Evolutionary conservation across 2,113 vertebrate species (phyloP).

Genomic region (Polyodon spathula): DNA sequence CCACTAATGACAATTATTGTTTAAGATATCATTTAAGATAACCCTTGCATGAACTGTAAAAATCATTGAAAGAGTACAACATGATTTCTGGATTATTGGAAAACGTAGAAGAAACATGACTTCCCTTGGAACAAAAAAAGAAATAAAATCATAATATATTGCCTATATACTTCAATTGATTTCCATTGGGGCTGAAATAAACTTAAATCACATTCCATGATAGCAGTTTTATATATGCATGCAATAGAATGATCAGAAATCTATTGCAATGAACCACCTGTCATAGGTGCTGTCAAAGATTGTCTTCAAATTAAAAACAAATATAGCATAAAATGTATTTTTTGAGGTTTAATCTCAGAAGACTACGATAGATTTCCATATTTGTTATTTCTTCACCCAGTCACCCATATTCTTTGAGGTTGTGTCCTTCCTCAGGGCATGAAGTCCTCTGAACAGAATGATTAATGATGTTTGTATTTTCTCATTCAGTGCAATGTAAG

Average conservation of each 20-base stretch:
- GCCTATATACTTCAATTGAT: too few species aligned
- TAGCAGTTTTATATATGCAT: too few species aligned
- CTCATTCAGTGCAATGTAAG: not conserved
- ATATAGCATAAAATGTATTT: too few species aligned
- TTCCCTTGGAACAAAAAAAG: not conserved
- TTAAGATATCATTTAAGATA: too few species aligned
- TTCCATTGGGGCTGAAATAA: too few species aligned
- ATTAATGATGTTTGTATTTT: not conserved
- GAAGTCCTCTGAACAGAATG: conserved; percentile 5
- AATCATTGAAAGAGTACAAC: not conserved
- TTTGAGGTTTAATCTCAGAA: not conserved
- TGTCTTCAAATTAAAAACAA: too few species aligned
- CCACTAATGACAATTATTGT: not conserved
- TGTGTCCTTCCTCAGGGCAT: not conserved
- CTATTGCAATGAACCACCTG: too few species aligned
- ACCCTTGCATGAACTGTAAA: not conserved
- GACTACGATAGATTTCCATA: not conserved
- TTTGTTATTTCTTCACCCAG: not conserved
- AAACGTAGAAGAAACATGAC: conserved; percentile 3
- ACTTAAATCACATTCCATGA: too few species aligned
- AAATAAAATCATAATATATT: not conserved
- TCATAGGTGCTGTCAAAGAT: too few species aligned
- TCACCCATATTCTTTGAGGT: not conserved
- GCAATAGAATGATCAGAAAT: too few species aligned
- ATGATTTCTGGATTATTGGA: not conserved